phyloP scores from a whole-genome alignment of 2,888 invertebrate species.

The Nymphalis c-album region DNA sequence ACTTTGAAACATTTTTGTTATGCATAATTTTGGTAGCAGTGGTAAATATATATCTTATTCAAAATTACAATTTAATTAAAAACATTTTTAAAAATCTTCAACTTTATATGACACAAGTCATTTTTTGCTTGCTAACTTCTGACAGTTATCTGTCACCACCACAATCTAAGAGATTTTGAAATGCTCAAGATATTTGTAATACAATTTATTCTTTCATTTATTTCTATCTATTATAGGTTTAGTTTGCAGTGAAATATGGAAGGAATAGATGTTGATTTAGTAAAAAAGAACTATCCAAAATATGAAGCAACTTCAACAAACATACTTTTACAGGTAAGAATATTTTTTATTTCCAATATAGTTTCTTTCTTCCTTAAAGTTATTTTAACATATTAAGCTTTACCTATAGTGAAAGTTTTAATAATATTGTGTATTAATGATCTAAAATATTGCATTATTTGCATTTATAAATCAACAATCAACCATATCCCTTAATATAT shows the following conservation, averaged over 20 bases:
- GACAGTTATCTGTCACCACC: constrained; percentile 33
- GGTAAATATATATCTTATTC: background rate
- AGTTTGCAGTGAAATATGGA: constrained; percentile 18
- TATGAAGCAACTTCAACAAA: constrained; percentile 11
- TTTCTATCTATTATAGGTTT: constrained; percentile 28
- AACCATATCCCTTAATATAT: too few relatives aligned
- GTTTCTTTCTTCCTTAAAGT: background rate
- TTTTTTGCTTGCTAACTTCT: constrained; percentile 24
- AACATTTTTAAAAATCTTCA: constrained; percentile 3
- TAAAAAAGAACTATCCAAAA: background rate
- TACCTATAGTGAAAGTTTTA: too few relatives aligned
- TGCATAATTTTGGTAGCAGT: background rate
- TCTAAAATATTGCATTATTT: too few relatives aligned
- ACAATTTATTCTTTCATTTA: constrained; percentile 9
- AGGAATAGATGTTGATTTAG: background rate
- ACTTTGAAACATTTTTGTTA: too few relatives aligned
- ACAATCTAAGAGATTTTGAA: constrained; percentile 25
- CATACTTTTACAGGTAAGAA: constrained; percentile 27
- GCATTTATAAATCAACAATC: too few relatives aligned
- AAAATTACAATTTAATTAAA: background rate
- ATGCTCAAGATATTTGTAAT: constrained; percentile 15
- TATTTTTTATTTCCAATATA: background rate
- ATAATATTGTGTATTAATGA: too few relatives aligned
- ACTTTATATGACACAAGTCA: constrained; percentile 22
- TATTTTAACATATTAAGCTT: too few relatives aligned